phyloP scores from a whole-genome alignment of 2,888 invertebrate species.

The Selenia dentaria region DNA sequence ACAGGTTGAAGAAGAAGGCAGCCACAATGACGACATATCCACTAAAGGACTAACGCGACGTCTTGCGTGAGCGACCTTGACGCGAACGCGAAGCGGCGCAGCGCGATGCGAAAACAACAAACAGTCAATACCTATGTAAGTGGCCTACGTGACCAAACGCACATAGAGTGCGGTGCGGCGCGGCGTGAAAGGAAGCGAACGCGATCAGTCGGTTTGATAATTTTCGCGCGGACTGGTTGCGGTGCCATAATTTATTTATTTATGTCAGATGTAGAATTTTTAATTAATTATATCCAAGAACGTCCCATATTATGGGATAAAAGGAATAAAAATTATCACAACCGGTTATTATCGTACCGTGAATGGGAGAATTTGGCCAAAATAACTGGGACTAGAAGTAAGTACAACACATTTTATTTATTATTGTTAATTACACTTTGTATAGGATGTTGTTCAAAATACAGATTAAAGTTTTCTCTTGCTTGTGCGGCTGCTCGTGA shows the following conservation, averaged over 20 bases:
- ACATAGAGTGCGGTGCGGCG: neutral
- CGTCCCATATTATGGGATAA: conserved; percentile 7
- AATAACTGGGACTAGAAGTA: neutral
- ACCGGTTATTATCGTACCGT: conserved; percentile 1
- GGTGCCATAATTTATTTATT: neutral
- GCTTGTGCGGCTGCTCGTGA: neutral
- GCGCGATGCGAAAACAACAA: conserved; percentile 2
- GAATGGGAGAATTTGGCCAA: neutral
- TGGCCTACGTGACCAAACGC: neutral
- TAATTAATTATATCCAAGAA: conserved; percentile 3
- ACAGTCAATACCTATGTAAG: neutral
- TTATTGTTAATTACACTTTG: neutral
- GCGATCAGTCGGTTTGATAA: neutral
- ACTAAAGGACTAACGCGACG: neutral
- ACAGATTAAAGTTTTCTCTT: neutral
- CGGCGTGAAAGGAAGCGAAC: no score
- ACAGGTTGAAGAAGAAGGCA: no score
- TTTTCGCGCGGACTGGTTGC: neutral
- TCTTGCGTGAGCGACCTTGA: neutral
- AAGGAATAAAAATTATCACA: conserved; percentile 5
- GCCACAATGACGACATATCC: no score
- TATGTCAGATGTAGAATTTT: neutral
- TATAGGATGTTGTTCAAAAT: neutral
- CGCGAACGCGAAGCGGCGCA: neutral
- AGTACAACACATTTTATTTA: neutral